Conservation (phyloP, 1,140 invertebrate species). For the Cyphomyrmex costatus region DNA sequence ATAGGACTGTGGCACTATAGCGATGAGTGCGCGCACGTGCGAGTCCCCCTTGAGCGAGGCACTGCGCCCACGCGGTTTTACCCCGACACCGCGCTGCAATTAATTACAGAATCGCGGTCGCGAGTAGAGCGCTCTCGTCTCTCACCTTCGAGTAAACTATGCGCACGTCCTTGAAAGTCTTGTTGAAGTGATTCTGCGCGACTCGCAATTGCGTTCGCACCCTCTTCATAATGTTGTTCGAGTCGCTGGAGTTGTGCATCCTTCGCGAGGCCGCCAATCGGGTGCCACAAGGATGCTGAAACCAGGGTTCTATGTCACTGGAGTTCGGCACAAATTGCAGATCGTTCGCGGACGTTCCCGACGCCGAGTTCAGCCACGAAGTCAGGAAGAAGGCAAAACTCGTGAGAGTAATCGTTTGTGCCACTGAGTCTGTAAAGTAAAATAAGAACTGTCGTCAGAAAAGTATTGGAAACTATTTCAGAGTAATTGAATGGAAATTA, state of each 20-base stretch:
- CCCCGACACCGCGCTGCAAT: slow-evolving; percentile 58
- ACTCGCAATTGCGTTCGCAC: slow-evolving; percentile 84
- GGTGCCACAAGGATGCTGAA: slow-evolving; percentile 82
- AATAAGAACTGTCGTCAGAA: slow-evolving; percentile 53
- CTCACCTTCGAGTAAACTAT: slow-evolving; percentile 83
- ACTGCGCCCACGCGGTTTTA: slow-evolving; percentile 69
- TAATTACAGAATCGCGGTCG: slow-evolving; percentile 73
- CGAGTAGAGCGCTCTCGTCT: slow-evolving; percentile 43
- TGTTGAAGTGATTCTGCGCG: slow-evolving; percentile 82
- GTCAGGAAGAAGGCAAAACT: slow-evolving; percentile 83
- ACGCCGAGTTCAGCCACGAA: slow-evolving; percentile 76
- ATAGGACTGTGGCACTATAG: slow-evolving; percentile 72
- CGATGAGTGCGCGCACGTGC: slow-evolving; percentile 69
- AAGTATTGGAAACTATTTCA: neutral
- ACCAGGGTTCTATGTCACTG: slow-evolving; percentile 81
- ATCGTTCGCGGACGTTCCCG: slow-evolving; percentile 69
- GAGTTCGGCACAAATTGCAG: slow-evolving; percentile 63
- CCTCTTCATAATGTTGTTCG: slow-evolving; percentile 81
- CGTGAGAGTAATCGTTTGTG: slow-evolving; percentile 83
- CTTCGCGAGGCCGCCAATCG: slow-evolving; percentile 71
- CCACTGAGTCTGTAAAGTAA: slow-evolving; percentile 83
- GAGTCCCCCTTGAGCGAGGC: slow-evolving; percentile 54
- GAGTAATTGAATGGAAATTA: neutral
- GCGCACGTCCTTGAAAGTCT: slow-evolving; percentile 80
- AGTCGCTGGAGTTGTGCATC: slow-evolving; percentile 78